Conservation (phyloP, 2,888 invertebrate genomes). For the Branchipolynoe longqiensis region DNA sequence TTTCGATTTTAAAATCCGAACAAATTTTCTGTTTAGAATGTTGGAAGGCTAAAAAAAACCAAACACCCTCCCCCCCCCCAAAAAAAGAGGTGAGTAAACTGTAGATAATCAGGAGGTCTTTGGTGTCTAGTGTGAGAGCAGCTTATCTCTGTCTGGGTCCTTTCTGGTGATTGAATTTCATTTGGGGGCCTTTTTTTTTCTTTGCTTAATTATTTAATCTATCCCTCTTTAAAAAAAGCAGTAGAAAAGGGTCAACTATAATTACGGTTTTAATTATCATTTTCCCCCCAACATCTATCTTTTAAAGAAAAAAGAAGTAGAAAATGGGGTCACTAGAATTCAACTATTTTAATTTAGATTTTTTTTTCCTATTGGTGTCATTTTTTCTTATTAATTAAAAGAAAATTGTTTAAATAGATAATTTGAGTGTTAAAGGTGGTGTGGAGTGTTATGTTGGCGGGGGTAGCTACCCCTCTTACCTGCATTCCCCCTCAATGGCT, state of each 20-base stretch:
- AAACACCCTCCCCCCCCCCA: too few species aligned
- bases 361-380: too few species aligned
- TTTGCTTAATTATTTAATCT: too few species aligned
- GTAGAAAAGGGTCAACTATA: too few species aligned
- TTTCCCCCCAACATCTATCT: background rate
- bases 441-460: constrained; percentile 29
- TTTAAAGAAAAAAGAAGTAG: background rate
- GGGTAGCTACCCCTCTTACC: constrained; percentile 46
- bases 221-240: too few species aligned
- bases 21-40: constrained; percentile 9
- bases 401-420: constrained; percentile 19
- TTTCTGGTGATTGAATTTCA: background rate
- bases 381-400: background rate
- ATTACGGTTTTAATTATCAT: too few species aligned
- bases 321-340: too few species aligned
- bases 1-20: too few species aligned
- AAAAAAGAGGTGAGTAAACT: constrained; percentile 11
- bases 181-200: too few species aligned
- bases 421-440: background rate
- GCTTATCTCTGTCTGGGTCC: background rate
- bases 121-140: background rate
- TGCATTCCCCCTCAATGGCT: constrained; percentile 49
- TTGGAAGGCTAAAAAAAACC: background rate
- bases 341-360: too few species aligned
- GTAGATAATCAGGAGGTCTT: background rate